Percentiles rank a stretch among this genome's conserved stretches.
Evolutionary conservation across 1,140 invertebrate species (phyloP).

Genomic region (Cheumatopsyche charites): DNA sequence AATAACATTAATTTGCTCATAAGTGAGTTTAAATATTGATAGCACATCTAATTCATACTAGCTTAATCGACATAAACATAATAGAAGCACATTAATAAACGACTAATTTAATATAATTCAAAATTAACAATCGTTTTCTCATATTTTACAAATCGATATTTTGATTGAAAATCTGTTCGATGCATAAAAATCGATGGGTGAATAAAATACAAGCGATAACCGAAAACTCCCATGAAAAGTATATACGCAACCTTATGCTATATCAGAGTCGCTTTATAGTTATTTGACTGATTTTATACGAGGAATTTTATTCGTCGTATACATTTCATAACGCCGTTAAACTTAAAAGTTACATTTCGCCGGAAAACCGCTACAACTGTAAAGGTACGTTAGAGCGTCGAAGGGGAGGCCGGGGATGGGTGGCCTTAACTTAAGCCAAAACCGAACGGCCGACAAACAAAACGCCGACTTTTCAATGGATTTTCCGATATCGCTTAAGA

Average conservation of each 20-base stretch:
- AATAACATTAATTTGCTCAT: too few relatives aligned
- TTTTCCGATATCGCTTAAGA: conserved; percentile 37
- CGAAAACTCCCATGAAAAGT: background rate
- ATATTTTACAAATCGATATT: too few relatives aligned
- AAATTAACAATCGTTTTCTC: too few relatives aligned
- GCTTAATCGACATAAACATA: too few relatives aligned
- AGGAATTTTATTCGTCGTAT: conserved; percentile 43
- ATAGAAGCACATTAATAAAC: too few relatives aligned
- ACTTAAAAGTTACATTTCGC: conserved; percentile 43
- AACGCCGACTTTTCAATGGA: conserved; percentile 31
- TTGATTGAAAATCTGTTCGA: too few relatives aligned
- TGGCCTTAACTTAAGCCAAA: conserved; percentile 27
- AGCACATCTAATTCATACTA: too few relatives aligned
- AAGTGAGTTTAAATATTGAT: too few relatives aligned
- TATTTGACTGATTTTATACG: conserved; percentile 44
- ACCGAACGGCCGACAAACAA: conserved; percentile 30
- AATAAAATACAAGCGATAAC: background rate
- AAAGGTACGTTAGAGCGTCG: too few relatives aligned
- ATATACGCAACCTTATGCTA: conserved; percentile 2
- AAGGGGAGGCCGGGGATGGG: background rate
- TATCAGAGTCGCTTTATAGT: conserved; percentile 26
- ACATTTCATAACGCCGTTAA: conserved; percentile 46
- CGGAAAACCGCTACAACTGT: background rate
- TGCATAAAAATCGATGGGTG: too few relatives aligned
- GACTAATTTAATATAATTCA: too few relatives aligned